Evolutionary conservation across 2,888 invertebrate species (phyloP), one percentile per base, ranked within the genome.

Genomic region (Sceliomorpha sp.): DNA sequence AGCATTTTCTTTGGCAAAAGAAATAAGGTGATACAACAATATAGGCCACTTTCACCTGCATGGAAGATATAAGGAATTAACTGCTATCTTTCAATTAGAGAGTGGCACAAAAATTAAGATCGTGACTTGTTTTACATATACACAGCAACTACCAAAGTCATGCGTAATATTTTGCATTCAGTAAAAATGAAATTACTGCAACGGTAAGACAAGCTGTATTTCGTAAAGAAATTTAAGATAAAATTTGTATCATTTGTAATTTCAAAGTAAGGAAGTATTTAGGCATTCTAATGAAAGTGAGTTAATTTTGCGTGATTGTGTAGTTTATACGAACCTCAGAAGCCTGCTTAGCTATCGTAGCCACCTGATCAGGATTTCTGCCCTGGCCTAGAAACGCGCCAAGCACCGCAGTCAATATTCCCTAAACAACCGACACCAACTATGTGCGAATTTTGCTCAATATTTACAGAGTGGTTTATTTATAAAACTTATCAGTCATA

Each of bases 331-430:
- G 92, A 94, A 96, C 96, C 96, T 96, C 96, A 90, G 96, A 95
- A 90, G 96, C 96, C 90, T 96, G 96, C 91, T 95, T 96, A 91
- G 96, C 96, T 95, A 96, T 95, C 91, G 94, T 93, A 91, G 95
- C 94, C 90, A 96, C 95, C 91, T 96, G 96, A 90, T 95, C 94
- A 88, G 96, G 96, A 91, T 96, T 95, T 92, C 94, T 94, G 90
- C 94, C 93, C 83, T 85, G 87, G 91, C 96, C 96, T 91, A 96
- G 93, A 91, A 96, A 92, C 90, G 95, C 93, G 89, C 95, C 94
- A 91, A 97, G 93, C 90, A 96, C 94, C 90, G 95, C 95, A 89
- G 95, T 94, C 93, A 96, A 94, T 91, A 96, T 93, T 90, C 95
- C 94, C 96, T 96, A 94, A 92, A 89, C 88, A 90, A 89, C 89